These are phyloP conservation scores for Spilarctia lutea DNA, from an alignment of 2,888 invertebrate species.

Conservation along the genomic window DNA sequence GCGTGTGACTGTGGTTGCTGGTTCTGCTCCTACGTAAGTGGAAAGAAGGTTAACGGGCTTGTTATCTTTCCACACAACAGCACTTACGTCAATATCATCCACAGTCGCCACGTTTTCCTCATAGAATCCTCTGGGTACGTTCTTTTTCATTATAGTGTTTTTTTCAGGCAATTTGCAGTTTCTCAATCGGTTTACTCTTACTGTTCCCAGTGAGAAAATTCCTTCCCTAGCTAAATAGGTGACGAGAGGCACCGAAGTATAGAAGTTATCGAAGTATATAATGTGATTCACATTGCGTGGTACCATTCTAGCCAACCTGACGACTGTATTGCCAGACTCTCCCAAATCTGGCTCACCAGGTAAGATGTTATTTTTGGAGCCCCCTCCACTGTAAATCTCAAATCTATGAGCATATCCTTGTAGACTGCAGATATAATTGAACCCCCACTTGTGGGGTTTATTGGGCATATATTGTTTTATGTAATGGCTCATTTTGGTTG, in stretches of 20 bases:
- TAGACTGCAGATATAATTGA: conserved; percentile 4
- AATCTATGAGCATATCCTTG: conserved; percentile 20
- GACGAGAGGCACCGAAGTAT: neutral
- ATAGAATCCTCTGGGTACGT: conserved; percentile 47
- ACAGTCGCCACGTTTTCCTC: conserved; percentile 51
- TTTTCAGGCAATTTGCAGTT: conserved; percentile 55
- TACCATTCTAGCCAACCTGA: conserved; percentile 5
- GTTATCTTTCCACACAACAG: conserved; percentile 63
- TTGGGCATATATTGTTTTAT: neutral
- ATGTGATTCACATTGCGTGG: conserved; percentile 12
- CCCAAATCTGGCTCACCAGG: conserved; percentile 9
- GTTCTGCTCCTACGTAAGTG: conserved; percentile 57
- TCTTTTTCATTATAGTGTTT: conserved; percentile 54
- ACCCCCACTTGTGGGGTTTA: conserved; percentile 4
- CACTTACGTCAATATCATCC: conserved; percentile 51
- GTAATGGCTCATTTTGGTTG: conserved; percentile 15
- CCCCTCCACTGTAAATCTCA: conserved; percentile 17
- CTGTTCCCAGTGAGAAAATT: conserved; percentile 37
- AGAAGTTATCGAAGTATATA: neutral
- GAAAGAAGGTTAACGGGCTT: conserved; percentile 61
- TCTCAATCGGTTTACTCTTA: conserved; percentile 48
- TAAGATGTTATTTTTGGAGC: conserved; percentile 12
- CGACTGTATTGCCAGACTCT: conserved; percentile 5
- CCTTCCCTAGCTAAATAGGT: conserved; percentile 3
- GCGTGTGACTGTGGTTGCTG: conserved; percentile 45